Evolutionary conservation across 2,888 invertebrate species (phyloP).

Genomic region (Thecocarcelia acutangulata): DNA sequence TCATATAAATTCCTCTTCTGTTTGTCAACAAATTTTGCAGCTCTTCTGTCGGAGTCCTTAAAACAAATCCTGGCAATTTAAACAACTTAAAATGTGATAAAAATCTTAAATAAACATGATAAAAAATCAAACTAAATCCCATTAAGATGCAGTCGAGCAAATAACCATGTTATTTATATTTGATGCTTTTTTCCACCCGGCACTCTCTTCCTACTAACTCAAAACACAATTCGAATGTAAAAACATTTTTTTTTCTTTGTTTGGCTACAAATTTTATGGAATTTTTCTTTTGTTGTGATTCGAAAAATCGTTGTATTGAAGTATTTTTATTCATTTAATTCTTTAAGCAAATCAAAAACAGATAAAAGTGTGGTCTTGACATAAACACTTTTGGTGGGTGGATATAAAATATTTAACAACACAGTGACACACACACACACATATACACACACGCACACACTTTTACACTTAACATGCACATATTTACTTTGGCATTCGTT

Average conservation of each 20-base stretch:
- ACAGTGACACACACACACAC: slow-evolving; percentile 20
- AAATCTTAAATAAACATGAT: slow-evolving; percentile 39
- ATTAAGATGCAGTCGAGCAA: slow-evolving; percentile 66
- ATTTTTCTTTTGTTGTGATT: slow-evolving; percentile 37
- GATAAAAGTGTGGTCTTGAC: slow-evolving; percentile 80
- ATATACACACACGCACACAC: slow-evolving; percentile 23
- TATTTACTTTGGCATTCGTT: too few species aligned
- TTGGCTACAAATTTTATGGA: slow-evolving; percentile 24
- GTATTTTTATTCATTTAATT: slow-evolving; percentile 62
- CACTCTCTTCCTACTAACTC: slow-evolving; percentile 15
- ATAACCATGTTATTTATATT: slow-evolving; percentile 61
- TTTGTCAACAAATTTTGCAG: slow-evolving; percentile 9
- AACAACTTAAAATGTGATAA: slow-evolving; percentile 43
- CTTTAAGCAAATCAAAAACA: slow-evolving; percentile 81
- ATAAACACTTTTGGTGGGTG: slow-evolving; percentile 70
- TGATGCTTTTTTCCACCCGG: slow-evolving; percentile 16
- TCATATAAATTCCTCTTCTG: not conserved
- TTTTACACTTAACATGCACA: not conserved
- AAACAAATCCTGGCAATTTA: slow-evolving; percentile 34
- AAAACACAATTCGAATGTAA: slow-evolving; percentile 32
- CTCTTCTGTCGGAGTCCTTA: slow-evolving; percentile 11
- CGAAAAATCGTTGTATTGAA: slow-evolving; percentile 19
- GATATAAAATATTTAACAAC: slow-evolving; percentile 26
- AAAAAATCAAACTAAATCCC: slow-evolving; percentile 68
- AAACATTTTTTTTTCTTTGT: slow-evolving; percentile 15